Percentiles rank a stretch among this genome's conserved stretches.
These are phyloP conservation scores for Gila robusta DNA, from an alignment of 2,797 vertebrate genomes.

Conservation along the genomic window DNA sequence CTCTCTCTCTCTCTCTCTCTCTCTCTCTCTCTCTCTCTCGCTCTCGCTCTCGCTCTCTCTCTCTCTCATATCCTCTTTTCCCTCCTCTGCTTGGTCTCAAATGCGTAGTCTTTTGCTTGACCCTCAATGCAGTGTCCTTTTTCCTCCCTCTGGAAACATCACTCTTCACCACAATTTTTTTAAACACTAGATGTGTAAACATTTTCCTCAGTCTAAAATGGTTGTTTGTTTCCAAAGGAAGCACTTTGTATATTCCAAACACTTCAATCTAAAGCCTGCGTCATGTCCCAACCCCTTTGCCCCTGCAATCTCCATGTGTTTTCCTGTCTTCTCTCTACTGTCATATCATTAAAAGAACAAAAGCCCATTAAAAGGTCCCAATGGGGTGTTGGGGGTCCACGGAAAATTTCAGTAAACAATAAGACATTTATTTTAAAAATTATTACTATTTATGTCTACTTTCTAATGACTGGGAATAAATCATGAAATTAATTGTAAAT, in stretches of 20 bases:
- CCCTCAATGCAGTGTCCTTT: constrained; percentile 12
- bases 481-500: background rate
- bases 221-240: constrained; percentile 24
- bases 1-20: background rate
- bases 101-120: background rate
- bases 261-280: constrained; percentile 5
- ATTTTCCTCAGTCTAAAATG: constrained; percentile 9
- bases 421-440: background rate
- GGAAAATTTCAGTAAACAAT: background rate
- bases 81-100: constrained; percentile 1
- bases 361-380: background rate
- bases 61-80: background rate
- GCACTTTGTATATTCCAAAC: background rate
- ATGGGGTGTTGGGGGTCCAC: background rate
- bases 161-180: background rate
- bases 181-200: background rate
- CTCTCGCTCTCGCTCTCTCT: background rate
- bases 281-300: constrained; percentile 1
- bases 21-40: background rate
- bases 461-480: background rate
- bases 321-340: constrained; percentile 27
- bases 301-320: background rate
- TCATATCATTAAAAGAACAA: background rate
- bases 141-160: constrained; percentile 22
- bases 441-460: background rate